These are phyloP conservation scores for Psittacula cyanocephala DNA, from an alignment of 2,113 vertebrate species.

Conservation along the genomic window DNA sequence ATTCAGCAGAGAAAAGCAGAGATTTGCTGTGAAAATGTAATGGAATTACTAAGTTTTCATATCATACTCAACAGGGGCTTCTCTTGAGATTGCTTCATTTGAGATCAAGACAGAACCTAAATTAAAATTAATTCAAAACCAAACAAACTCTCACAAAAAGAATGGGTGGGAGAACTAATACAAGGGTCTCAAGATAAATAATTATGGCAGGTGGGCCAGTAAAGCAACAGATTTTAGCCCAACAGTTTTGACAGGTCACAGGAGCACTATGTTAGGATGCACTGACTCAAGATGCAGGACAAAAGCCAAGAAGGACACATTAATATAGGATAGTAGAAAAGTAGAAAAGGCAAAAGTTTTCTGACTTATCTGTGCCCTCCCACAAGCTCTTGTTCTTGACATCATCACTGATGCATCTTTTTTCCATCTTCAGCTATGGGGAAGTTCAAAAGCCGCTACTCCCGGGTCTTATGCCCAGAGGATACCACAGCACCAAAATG, in stretches of 20 bases:
- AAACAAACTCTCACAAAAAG: background rate
- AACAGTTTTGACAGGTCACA: background rate
- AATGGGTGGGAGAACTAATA: background rate
- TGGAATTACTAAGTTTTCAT: background rate
- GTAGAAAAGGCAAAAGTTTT: background rate
- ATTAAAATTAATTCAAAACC: background rate
- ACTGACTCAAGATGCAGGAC: background rate
- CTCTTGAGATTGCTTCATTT: background rate
- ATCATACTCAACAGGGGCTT: background rate
- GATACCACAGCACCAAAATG: background rate
- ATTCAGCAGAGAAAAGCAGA: background rate
- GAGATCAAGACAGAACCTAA: background rate
- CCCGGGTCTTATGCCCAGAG: background rate
- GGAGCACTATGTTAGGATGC: background rate
- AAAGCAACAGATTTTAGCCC: background rate
- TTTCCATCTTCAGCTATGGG: background rate
- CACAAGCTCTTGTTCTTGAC: background rate
- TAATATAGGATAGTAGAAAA: background rate
- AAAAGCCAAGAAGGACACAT: background rate
- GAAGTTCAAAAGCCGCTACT: background rate
- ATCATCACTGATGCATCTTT: background rate
- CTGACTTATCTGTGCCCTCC: background rate
- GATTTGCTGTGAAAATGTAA: background rate
- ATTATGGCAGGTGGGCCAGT: background rate
- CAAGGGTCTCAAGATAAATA: background rate